Conservation (phyloP, 2,888 invertebrate genomes). For the Agonum fuliginosum region DNA sequence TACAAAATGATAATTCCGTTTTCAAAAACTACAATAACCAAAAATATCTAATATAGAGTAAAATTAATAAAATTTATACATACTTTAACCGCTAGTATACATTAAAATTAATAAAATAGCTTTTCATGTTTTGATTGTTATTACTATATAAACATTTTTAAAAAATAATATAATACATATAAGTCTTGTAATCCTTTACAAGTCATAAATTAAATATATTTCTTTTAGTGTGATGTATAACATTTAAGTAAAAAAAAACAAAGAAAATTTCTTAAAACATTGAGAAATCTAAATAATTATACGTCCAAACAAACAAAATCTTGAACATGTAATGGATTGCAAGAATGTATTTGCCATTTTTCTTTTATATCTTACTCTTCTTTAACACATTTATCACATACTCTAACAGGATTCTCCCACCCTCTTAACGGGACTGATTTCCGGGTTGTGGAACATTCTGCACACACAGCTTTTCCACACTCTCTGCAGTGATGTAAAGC, state of each 20-base stretch:
- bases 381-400: conserved; percentile 80
- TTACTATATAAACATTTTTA: conserved; percentile 4
- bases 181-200: not conserved
- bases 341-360: too few relatives aligned
- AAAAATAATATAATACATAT: not conserved
- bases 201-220: not conserved
- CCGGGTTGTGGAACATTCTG: conserved; percentile 75
- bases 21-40: not conserved
- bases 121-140: not conserved
- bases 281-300: too few relatives aligned
- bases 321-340: too few relatives aligned
- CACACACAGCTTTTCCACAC: conserved; percentile 84
- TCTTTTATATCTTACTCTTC: conserved; percentile 61
- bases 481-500: conserved; percentile 81
- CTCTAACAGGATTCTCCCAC: conserved; percentile 83
- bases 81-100: not conserved
- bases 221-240: too few relatives aligned
- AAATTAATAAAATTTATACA: conserved; percentile 2
- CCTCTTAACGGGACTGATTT: conserved; percentile 83
- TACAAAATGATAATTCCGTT: not conserved
- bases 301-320: too few relatives aligned
- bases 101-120: conserved; percentile 13
- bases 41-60: not conserved
- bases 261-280: not conserved
- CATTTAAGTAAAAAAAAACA: too few relatives aligned